Base-by-base conservation (phyloP, 2,113 vertebrate genomes). In the Ammospiza nelsoni region DNA sequence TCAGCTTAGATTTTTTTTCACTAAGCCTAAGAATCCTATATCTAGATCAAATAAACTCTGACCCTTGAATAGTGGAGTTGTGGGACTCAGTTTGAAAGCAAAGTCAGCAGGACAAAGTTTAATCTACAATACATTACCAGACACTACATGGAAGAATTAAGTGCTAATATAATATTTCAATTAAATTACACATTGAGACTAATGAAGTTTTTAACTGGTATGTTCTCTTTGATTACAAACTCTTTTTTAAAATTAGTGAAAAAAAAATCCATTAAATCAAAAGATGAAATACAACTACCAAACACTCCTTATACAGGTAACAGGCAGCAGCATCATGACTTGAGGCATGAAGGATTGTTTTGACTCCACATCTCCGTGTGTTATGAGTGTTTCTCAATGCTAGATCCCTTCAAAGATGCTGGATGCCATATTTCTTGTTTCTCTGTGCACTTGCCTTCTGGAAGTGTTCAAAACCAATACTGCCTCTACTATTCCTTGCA, bases 21-120 rank as follows among this genome's bases (percentile, higher is more conserved):
- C 79, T 65, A 81, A 92, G n/a, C 66, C 54, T 78, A 95, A 95
- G 96, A 95, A 91, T 89, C 80, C n/a, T 89, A 54, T 96, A 95
- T 97, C 95, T 97, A 95, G 66, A 91, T 91, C 95, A 97, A 93
- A 97, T 97, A 97, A 96, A 97, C 96, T 96, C 86, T 96, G 96
- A 97, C 95, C 96, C 95, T 92, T 96, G 90, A 94, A 76, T 69
- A 68, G 72, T 23, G 48, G 49, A 88, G 37, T 41, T 93, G 66
- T 0, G 12, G 80, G 90, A 87, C 69, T 28, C 46, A 62, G 83
- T 89, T 31, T 91, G 58, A 87, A 94, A 95, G 69, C 95, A 84
- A 90, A 94, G 94, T 95, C 96, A 95, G 90, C 88, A 94, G 95
- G 92, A 93, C 96, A 96, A 97, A 96, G 95, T 97, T 96, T 94